Evolutionary conservation across 2,888 invertebrate genomes (phyloP).

Genomic region (Pasiphila rectangulata): DNA sequence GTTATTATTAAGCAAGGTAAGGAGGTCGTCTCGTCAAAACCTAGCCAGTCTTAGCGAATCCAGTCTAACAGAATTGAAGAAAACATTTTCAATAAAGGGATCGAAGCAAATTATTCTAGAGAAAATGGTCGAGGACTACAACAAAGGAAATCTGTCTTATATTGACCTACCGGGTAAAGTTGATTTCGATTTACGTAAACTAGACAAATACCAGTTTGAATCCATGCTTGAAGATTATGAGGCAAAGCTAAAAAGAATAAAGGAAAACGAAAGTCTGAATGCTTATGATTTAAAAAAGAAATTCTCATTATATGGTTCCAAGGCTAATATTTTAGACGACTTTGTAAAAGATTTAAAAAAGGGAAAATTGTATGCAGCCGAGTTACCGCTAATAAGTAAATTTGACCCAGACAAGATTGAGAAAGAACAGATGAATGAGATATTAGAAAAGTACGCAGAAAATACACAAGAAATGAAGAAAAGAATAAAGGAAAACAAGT

Average conservation of each 20-base stretch:
- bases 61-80: not conserved
- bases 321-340: constrained; percentile 35
- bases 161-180: not conserved
- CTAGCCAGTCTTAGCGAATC: not conserved
- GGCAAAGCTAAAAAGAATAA: constrained; percentile 16
- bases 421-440: constrained; percentile 32
- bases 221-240: constrained; percentile 25
- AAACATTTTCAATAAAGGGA: not conserved
- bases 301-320: constrained; percentile 28
- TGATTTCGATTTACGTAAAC: constrained; percentile 17
- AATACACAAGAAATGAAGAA: not conserved
- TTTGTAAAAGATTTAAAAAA: constrained; percentile 34
- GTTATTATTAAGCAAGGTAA: no score
- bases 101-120: not conserved
- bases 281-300: constrained; percentile 36
- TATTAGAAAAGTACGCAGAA: constrained; percentile 35
- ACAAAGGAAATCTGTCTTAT: not conserved
- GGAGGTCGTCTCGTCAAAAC: no score
- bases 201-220: constrained; percentile 25
- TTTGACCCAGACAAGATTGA: constrained; percentile 35
- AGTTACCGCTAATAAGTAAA: constrained; percentile 35
- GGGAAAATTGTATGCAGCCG: constrained; percentile 35
- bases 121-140: not conserved
- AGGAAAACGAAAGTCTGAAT: constrained; percentile 16
- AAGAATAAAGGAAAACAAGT: constrained; percentile 23